Conservation (phyloP, 2,113 vertebrate genomes). For the Lontra canadensis region DNA sequence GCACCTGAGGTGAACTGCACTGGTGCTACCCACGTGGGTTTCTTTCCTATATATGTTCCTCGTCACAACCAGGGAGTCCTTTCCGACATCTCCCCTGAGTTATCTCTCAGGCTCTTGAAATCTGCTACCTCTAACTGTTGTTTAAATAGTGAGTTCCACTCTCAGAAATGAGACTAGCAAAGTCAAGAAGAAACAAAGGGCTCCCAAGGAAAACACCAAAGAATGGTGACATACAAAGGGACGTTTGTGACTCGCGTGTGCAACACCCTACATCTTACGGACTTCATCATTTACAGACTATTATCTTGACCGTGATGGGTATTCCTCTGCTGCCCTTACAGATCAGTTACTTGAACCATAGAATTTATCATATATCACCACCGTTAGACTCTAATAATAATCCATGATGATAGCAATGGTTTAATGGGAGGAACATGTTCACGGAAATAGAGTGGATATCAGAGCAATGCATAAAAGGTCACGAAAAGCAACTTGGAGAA, state of each 20-base stretch:
- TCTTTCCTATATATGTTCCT: neutral
- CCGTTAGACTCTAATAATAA: neutral
- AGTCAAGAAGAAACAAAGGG: neutral
- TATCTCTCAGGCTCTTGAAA: neutral
- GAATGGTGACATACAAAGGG: neutral
- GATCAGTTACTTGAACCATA: neutral
- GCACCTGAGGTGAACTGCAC: neutral
- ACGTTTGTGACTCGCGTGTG: neutral
- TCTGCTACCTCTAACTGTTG: neutral
- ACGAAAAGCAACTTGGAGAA: neutral
- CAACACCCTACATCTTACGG: neutral
- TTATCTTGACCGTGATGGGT: neutral
- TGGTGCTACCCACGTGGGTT: neutral
- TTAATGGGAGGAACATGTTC: neutral
- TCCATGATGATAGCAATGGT: neutral
- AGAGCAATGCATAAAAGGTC: neutral
- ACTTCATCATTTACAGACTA: neutral
- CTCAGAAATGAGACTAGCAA: neutral
- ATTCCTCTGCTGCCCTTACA: neutral
- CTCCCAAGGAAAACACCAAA: neutral
- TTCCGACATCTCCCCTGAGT: neutral
- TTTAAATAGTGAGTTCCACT: conserved; percentile 10
- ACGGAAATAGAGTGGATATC: neutral
- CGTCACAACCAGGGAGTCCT: neutral
- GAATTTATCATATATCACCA: conserved; percentile 16